These are phyloP conservation scores for Drosophila gunungcola DNA, from an alignment of 1,140 invertebrate species.

Conservation along the genomic window DNA sequence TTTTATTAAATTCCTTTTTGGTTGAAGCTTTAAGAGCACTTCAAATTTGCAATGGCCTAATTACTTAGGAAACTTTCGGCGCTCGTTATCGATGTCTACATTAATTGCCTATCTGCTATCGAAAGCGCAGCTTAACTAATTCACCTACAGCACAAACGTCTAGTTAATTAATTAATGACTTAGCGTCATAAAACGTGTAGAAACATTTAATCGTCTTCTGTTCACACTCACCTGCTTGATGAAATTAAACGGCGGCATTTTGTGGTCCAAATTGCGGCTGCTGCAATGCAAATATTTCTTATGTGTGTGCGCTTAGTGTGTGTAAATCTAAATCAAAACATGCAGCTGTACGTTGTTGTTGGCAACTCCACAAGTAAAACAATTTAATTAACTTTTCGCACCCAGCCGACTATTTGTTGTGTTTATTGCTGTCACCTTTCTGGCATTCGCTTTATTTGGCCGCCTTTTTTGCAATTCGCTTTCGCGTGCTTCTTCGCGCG, in stretches of 20 bases:
- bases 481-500: constrained; percentile 12
- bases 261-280: constrained; percentile 39
- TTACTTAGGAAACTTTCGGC: constrained; percentile 5
- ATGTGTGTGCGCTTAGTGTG: neutral
- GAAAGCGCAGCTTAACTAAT: constrained; percentile 14
- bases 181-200: constrained; percentile 20
- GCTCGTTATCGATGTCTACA: constrained; percentile 5
- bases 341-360: constrained; percentile 25
- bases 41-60: too few relatives aligned
- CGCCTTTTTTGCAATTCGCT: constrained; percentile 35
- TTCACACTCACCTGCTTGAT: constrained; percentile 78
- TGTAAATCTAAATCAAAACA: neutral
- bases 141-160: constrained; percentile 16
- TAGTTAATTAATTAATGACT: constrained; percentile 25
- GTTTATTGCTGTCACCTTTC: constrained; percentile 58
- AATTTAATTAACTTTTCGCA: constrained; percentile 72
- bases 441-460: constrained; percentile 21
- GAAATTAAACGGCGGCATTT: constrained; percentile 82
- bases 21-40: too few relatives aligned
- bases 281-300: constrained; percentile 51
- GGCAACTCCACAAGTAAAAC: constrained; percentile 48
- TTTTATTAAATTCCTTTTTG: too few relatives aligned
- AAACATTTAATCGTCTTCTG: constrained; percentile 17
- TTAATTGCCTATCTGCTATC: constrained; percentile 7
- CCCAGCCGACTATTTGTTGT: constrained; percentile 33